phyloP scores from a whole-genome alignment of 2,113 vertebrate genomes.

The Pagrus major region DNA sequence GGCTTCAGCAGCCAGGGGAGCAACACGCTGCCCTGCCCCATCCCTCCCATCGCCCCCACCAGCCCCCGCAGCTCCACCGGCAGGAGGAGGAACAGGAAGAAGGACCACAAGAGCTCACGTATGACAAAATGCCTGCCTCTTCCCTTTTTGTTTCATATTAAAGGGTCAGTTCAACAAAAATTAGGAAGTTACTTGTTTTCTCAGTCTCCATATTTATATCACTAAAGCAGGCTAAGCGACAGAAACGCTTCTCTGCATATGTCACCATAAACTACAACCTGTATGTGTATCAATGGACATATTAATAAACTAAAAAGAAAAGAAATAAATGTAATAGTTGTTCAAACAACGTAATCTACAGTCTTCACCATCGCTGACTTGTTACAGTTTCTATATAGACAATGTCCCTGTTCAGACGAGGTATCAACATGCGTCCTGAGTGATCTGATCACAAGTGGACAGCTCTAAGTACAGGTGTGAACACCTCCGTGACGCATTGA shows the following conservation, averaged over 20 bases:
- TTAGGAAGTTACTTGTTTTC: background rate
- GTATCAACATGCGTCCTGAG: too few species aligned
- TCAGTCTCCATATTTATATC: background rate
- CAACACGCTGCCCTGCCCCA: slow-evolving; percentile 85
- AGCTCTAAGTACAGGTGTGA: too few species aligned
- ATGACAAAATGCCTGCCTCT: slow-evolving; percentile 60
- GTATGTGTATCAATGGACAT: background rate
- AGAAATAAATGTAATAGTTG: too few species aligned
- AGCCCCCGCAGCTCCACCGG: slow-evolving; percentile 90
- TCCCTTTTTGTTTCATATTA: background rate
- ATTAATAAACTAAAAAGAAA: too few species aligned
- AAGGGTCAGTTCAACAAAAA: background rate
- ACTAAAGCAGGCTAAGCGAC: background rate
- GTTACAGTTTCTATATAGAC: background rate
- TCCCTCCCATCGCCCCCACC: slow-evolving; percentile 83
- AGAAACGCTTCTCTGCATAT: background rate
- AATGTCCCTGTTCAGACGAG: too few species aligned
- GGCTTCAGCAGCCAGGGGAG: slow-evolving; percentile 91
- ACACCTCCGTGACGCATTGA: too few species aligned
- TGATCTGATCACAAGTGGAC: too few species aligned
- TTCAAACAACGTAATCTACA: too few species aligned
- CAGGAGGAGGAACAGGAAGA: slow-evolving; percentile 89
- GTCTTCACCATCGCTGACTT: background rate
- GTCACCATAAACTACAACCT: too few species aligned
- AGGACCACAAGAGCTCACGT: slow-evolving; percentile 95